A percentile compares a stretch with the other conserved stretches of the same genome.
phyloP scores from a whole-genome alignment of 2,888 invertebrate genomes.

The Eristalis tenax region DNA sequence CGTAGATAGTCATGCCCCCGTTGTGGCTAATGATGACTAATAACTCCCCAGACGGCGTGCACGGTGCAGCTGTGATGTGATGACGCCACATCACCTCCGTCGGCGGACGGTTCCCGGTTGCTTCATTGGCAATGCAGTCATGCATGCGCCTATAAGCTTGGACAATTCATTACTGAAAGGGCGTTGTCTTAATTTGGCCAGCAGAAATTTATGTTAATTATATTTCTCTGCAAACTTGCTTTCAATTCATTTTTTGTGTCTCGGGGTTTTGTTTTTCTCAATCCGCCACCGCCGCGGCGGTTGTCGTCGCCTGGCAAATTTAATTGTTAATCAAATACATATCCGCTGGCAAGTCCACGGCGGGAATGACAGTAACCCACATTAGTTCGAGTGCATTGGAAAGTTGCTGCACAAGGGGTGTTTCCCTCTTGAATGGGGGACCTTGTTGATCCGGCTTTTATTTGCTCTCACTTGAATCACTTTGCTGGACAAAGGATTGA shows the following conservation, averaged over 20 bases:
- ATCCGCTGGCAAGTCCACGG: too few species aligned
- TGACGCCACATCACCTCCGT: slow-evolving; percentile 28
- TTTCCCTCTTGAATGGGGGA: too few species aligned
- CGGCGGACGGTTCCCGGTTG: slow-evolving; percentile 5
- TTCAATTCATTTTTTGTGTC: background rate
- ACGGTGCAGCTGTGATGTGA: slow-evolving; percentile 29
- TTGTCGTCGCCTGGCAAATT: background rate
- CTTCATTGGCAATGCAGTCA: slow-evolving; percentile 49
- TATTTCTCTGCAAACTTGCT: slow-evolving; percentile 3
- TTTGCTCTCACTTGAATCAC: too few species aligned
- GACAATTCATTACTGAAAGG: slow-evolving; percentile 24
- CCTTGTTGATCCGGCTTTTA: too few species aligned
- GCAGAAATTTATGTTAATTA: slow-evolving; percentile 28
- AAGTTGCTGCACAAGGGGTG: too few species aligned
- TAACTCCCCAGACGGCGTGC: background rate
- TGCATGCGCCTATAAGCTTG: slow-evolving; percentile 9
- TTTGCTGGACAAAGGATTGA: too few species aligned
- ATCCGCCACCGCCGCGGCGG: background rate
- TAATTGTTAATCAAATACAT: background rate
- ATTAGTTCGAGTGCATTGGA: too few species aligned
- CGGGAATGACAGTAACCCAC: background rate
- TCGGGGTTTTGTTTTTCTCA: too few species aligned
- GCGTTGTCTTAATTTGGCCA: slow-evolving; percentile 32
- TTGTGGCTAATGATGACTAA: background rate
- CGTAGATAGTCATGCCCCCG: background rate